Evolutionary conservation across 1,140 invertebrate species (phyloP).

Genomic region (Acromyrmex charruanus): DNA sequence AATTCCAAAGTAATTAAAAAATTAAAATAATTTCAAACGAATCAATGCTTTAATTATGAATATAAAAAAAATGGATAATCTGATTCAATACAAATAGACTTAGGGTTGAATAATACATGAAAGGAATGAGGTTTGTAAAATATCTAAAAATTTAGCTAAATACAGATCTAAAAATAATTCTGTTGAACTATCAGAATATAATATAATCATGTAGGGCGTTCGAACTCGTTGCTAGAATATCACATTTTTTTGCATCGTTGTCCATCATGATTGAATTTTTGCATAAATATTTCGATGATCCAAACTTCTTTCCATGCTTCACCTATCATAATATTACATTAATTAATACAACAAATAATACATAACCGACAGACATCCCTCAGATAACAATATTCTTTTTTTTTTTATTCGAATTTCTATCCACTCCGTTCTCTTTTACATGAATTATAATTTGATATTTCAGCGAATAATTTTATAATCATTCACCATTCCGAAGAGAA

Average conservation of each 20-base stretch:
- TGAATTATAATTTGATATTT: not conserved
- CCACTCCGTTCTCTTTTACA: not conserved
- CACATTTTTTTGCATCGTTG: no score
- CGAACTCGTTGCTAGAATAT: no score
- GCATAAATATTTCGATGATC: no score
- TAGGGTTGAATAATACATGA: not conserved
- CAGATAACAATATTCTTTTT: not conserved
- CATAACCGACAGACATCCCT: not conserved
- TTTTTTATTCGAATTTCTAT: not conserved
- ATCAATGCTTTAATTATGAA: not conserved
- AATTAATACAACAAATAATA: not conserved
- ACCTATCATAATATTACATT: not conserved
- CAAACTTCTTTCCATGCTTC: no score
- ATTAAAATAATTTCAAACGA: not conserved
- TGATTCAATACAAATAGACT: not conserved
- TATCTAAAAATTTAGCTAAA: no score
- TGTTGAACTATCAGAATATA: no score
- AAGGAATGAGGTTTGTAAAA: not conserved
- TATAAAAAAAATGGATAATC: not conserved
- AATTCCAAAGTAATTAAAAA: not conserved
- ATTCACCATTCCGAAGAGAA: not conserved
- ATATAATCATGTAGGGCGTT: no score
- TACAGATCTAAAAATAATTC: no score
- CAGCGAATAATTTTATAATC: not conserved
- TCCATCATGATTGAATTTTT: no score